Percentiles rank a stretch among this genome's conserved stretches.
phyloP scores from a whole-genome alignment of 1,140 invertebrate species.

The Zaprionus capensis region DNA sequence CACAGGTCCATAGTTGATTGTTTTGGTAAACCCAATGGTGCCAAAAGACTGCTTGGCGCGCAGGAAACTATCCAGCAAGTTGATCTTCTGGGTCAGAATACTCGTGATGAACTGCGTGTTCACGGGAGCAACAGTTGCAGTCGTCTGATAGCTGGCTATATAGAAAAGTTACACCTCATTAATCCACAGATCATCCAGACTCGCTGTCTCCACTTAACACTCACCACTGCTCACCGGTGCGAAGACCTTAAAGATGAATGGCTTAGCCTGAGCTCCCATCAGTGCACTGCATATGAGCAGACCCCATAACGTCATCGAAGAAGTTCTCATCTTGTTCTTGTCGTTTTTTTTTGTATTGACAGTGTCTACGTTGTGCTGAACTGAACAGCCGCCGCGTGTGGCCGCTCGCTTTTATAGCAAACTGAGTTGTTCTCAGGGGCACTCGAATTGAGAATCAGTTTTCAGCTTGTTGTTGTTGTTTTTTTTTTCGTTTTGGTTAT shows the following conservation, averaged over 20 bases:
- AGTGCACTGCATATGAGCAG: constrained; percentile 42
- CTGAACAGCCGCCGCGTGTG: constrained; percentile 52
- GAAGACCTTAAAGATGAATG: constrained; percentile 61
- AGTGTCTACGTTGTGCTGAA: constrained; percentile 35
- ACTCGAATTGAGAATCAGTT: constrained; percentile 25
- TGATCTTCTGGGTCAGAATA: constrained; percentile 53
- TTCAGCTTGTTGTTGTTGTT: constrained; percentile 17
- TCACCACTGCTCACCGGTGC: constrained; percentile 52
- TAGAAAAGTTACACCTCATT: background rate
- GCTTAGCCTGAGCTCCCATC: constrained; percentile 49
- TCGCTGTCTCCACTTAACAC: background rate
- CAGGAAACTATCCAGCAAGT: constrained; percentile 53
- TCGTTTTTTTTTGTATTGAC: constrained; percentile 22
- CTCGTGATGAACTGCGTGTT: constrained; percentile 58
- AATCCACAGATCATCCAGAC: background rate
- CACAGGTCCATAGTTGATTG: constrained; percentile 25
- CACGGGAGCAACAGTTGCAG: constrained; percentile 38
- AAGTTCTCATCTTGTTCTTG: constrained; percentile 58
- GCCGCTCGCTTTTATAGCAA: constrained; percentile 61
- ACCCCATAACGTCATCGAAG: constrained; percentile 52
- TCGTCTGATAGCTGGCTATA: constrained; percentile 29
- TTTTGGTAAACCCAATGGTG: constrained; percentile 51
- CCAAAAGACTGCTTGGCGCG: constrained; percentile 57
- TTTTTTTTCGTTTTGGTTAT: background rate
- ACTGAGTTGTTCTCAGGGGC: constrained; percentile 22